Conservation (phyloP, 2,797 vertebrate genomes). For the Salarias fasciatus region DNA sequence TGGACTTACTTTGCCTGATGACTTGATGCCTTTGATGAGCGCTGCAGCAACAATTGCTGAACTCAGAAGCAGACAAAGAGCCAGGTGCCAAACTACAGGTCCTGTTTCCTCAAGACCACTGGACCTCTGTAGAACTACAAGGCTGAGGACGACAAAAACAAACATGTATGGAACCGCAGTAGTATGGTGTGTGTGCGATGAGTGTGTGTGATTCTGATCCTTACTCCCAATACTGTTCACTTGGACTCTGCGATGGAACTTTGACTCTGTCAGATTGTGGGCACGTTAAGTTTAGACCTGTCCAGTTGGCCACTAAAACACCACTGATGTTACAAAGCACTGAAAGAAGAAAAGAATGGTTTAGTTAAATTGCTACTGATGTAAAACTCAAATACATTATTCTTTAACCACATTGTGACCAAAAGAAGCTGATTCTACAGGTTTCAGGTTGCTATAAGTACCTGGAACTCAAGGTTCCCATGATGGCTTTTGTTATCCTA, state of each 20-base stretch:
- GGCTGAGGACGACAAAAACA: too few species aligned
- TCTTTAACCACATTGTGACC: too few species aligned
- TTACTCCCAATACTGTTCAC: conserved; percentile 97
- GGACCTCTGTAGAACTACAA: conserved; percentile 86
- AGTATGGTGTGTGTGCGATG: too few species aligned
- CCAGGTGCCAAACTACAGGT: conserved; percentile 92
- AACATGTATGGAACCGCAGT: too few species aligned
- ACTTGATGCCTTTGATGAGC: conserved; percentile 94
- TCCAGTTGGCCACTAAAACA: conserved; percentile 74
- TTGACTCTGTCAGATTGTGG: conserved; percentile 54
- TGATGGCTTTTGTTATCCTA: too few species aligned
- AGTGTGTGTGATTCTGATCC: conserved; percentile 48
- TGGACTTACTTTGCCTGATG: conserved; percentile 92
- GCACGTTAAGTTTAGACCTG: conserved; percentile 82
- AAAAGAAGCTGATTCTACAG: too few species aligned
- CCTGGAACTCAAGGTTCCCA: too few species aligned
- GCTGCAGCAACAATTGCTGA: conserved; percentile 86
- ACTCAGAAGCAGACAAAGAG: conserved; percentile 91
- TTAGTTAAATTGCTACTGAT: too few species aligned
- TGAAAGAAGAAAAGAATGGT: too few species aligned
- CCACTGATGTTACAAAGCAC: conserved; percentile 78
- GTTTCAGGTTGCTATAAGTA: too few species aligned
- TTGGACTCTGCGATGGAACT: conserved; percentile 83
- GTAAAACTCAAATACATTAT: too few species aligned
- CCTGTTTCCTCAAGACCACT: conserved; percentile 89